Conservation (phyloP, 1,140 invertebrate genomes). For the Ruditapes philippinarum region DNA sequence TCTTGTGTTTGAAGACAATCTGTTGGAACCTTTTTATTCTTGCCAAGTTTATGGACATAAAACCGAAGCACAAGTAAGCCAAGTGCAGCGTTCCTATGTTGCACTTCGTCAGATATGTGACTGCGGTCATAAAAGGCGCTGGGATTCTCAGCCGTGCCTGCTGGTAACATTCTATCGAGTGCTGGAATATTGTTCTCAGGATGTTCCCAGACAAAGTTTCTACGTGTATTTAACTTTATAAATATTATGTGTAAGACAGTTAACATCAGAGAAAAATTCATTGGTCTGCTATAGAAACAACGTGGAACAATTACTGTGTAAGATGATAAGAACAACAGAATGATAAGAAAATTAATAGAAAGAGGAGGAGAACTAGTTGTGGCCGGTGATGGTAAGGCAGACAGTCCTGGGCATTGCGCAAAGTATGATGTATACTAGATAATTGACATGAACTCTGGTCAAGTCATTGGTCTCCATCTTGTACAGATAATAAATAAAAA, state of each 20-base stretch:
- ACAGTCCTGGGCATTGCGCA: conserved; percentile 55
- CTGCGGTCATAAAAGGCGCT: neutral
- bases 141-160: conserved; percentile 9
- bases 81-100: neutral
- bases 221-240: conserved; percentile 23
- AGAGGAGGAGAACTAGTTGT: neutral
- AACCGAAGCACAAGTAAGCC: neutral
- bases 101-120: neutral
- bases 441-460: conserved; percentile 8
- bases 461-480: neutral
- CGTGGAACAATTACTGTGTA: too few relatives aligned
- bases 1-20: conserved; percentile 14
- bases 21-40: neutral
- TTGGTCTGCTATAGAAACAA: neutral
- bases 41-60: neutral
- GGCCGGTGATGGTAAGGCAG: conserved; percentile 48
- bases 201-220: neutral
- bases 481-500: neutral
- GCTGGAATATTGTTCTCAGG: conserved; percentile 37
- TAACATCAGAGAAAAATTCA: neutral
- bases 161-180: conserved; percentile 18
- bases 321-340: too few relatives aligned
- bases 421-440: conserved; percentile 56
- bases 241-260: neutral
- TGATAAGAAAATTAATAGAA: neutral